phyloP scores from a whole-genome alignment of 1,140 invertebrate genomes.

The Sminthurides bifidus region DNA sequence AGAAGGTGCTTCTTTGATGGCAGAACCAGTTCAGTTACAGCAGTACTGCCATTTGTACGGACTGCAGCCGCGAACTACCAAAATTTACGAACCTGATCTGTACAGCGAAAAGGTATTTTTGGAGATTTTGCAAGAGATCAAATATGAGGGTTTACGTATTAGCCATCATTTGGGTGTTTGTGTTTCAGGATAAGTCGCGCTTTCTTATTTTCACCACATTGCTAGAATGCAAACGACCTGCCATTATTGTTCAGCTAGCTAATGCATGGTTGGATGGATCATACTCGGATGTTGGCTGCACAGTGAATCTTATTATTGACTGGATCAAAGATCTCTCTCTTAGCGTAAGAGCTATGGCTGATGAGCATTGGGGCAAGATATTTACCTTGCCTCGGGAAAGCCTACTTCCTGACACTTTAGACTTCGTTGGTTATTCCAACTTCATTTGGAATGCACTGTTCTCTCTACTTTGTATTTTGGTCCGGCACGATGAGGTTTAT shows the following conservation, averaged over 20 bases:
- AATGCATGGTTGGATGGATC: constrained; percentile 29
- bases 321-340: constrained; percentile 16
- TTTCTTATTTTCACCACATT: constrained; percentile 22
- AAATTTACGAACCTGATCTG: constrained; percentile 14
- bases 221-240: constrained; percentile 15
- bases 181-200: constrained; percentile 20
- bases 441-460: constrained; percentile 23
- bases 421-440: constrained; percentile 27
- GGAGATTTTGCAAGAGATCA: not conserved
- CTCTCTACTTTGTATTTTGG: constrained; percentile 16
- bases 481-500: constrained; percentile 21
- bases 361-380: constrained; percentile 23
- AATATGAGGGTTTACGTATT: not conserved
- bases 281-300: constrained; percentile 26
- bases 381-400: constrained; percentile 6
- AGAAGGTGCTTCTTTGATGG: constrained; percentile 18
- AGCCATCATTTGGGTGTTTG: not conserved
- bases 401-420: constrained; percentile 21
- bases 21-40: constrained; percentile 15
- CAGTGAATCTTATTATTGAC: constrained; percentile 26
- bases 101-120: constrained; percentile 5
- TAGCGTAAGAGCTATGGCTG: constrained; percentile 9
- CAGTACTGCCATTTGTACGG: constrained; percentile 16
- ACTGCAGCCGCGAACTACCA: constrained; percentile 10
- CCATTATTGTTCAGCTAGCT: constrained; percentile 19